Base-by-base conservation (phyloP, 2,797 vertebrate genomes). In the Discoglossus pictus region DNA sequence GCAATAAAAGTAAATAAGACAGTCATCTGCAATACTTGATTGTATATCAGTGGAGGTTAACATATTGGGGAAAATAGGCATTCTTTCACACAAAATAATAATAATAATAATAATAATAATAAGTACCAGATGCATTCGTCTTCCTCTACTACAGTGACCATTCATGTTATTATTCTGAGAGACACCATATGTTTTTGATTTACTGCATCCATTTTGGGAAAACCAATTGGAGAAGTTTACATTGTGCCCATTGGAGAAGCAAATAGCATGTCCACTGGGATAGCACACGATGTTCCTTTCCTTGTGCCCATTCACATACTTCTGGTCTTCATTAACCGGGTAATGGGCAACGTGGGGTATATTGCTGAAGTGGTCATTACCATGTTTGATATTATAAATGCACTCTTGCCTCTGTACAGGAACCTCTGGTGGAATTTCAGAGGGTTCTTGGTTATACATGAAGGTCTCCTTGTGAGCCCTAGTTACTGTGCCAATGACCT, bases 91-190 rank as follows among this genome's bases (percentile, higher is more conserved):
- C n/a, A 21, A 71, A 35, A 56, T 24, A 25, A 7, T 7, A 2
- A 4, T 7, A 17, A 10, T 27, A 11, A 9, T 20, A 31, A 17
- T 4, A 24, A 39, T 50, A 7, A 6, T 61, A 59, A 74, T 16
- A 1, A 62, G 60, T 88, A 98, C 96, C 92, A 98, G 90, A 76
- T 98, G 92, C 86, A 89, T 86, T 79, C 87, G 86, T 72, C 81
- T 86, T 82, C 80, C 88, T 51, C 79, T 81, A 74, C 68, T 82
- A 82, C 84, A 85, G 65, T 83, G 88, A 54, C 82, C 80, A 27
- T 69, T 74, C 52, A 80, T 77, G 25, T 55, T 87, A 69, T 78
- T 80, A 66, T 77, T 86, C 43, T 79, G 78, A 81, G 84, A 78
- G 80, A 84, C 85, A 68, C 80, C 77, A 48, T 82, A 83, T 65